Evolutionary conservation across 2,113 vertebrate species (phyloP).

Genomic region (Syngnathus floridae): DNA sequence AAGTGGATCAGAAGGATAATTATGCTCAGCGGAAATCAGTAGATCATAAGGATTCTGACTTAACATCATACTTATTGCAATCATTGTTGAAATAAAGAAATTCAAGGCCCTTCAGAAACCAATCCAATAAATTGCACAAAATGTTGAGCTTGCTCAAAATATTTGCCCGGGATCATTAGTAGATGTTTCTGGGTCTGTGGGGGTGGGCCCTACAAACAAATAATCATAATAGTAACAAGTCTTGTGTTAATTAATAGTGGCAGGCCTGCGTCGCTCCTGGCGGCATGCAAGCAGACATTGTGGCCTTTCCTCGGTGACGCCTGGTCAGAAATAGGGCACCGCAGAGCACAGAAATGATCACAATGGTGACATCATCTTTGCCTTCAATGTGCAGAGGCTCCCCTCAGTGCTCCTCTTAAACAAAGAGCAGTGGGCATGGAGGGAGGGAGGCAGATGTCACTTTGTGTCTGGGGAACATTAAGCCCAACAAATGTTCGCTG

Average conservation of each 20-base stretch:
- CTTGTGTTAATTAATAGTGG: conserved; percentile 64
- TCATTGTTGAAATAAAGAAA: neutral
- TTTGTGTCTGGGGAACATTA: conserved; percentile 68
- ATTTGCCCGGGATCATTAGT: conserved; percentile 24
- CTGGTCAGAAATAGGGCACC: conserved; percentile 70
- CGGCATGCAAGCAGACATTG: conserved; percentile 55
- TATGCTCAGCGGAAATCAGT: neutral
- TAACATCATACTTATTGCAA: neutral
- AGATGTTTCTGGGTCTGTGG: conserved; percentile 35
- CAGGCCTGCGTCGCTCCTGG: conserved; percentile 62
- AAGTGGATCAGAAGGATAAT: neutral
- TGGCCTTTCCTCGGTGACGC: conserved; percentile 58
- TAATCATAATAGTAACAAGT: conserved; percentile 36
- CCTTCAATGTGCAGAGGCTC: conserved; percentile 53
- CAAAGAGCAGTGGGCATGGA: conserved; percentile 66
- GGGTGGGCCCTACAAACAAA: conserved; percentile 44
- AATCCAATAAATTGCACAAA: neutral
- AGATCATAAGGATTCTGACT: neutral
- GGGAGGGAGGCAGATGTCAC: conserved; percentile 67
- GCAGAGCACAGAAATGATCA: conserved; percentile 60
- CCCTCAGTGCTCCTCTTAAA: conserved; percentile 54
- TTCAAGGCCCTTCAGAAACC: conserved; percentile 2
- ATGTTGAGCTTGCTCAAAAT: conserved; percentile 7
- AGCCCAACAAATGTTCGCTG: conserved; percentile 61
- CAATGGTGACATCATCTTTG: conserved; percentile 68